Conservation (phyloP, 2,888 invertebrate genomes). For the Machimus rusticus region DNA sequence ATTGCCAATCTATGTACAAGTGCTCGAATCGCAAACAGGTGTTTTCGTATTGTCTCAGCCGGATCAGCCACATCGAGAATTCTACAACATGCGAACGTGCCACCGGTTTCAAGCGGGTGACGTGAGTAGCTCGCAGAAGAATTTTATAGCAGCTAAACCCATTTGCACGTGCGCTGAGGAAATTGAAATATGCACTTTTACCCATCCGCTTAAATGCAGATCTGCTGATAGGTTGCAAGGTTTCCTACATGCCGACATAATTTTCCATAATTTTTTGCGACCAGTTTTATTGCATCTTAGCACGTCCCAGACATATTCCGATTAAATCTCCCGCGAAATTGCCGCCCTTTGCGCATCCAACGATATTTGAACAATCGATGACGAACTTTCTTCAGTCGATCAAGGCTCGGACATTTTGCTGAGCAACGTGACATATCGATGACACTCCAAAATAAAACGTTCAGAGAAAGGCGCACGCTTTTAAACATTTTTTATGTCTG, state of each 20-base stretch:
- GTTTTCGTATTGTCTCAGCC: neutral
- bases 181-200: neutral
- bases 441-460: neutral
- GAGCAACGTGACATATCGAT: neutral
- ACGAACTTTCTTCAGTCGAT: neutral
- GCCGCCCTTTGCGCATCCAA: neutral
- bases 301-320: neutral
- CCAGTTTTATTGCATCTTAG: neutral
- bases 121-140: neutral
- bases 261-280: neutral
- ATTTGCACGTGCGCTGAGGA: neutral
- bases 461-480: slow-evolving; percentile 21
- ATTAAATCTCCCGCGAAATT: neutral
- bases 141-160: neutral
- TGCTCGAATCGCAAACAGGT: neutral
- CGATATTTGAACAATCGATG: neutral
- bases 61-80: neutral
- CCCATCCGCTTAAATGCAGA: neutral
- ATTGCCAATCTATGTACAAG: neutral
- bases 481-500: neutral
- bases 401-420: neutral
- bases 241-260: neutral
- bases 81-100: neutral
- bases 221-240: neutral
- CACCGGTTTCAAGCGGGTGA: neutral